Conservation (phyloP, 2,797 vertebrate genomes). For the Ataeniobius toweri region DNA sequence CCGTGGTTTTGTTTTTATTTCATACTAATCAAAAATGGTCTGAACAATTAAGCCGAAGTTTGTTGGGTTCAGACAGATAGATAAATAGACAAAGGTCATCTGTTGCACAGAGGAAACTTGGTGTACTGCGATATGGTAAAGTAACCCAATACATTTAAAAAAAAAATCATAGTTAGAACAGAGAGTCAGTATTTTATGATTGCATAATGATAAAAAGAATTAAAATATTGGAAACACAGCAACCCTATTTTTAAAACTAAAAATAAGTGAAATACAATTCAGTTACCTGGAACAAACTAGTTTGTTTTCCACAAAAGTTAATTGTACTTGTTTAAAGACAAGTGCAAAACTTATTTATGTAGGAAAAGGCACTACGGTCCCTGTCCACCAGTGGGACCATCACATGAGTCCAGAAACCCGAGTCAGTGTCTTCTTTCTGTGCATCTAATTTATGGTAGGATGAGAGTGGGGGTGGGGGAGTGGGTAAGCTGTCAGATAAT, state of each 20-base stretch:
- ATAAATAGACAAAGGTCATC: too few relatives aligned
- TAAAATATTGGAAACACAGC: neutral
- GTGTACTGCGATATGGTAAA: neutral
- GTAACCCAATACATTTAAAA: neutral
- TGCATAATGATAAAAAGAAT: neutral
- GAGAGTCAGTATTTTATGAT: neutral
- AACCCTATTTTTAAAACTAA: neutral
- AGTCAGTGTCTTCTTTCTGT: conserved; percentile 16
- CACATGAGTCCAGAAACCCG: conserved; percentile 9
- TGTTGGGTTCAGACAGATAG: too few relatives aligned
- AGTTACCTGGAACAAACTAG: neutral
- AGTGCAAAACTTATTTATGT: neutral
- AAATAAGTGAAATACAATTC: neutral
- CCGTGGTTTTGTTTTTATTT: conserved; percentile 45
- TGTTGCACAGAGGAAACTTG: too few relatives aligned
- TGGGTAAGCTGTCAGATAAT: conserved; percentile 64
- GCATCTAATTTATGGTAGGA: conserved; percentile 30
- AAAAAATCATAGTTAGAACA: neutral
- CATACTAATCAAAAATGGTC: neutral
- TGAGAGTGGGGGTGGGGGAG: conserved; percentile 24
- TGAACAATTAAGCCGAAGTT: neutral
- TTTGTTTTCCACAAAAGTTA: neutral
- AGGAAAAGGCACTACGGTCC: neutral
- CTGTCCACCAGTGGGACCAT: neutral
- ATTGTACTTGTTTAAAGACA: neutral